Conservation (phyloP, 2,888 invertebrate genomes). For the Ephialtes manifestator region DNA sequence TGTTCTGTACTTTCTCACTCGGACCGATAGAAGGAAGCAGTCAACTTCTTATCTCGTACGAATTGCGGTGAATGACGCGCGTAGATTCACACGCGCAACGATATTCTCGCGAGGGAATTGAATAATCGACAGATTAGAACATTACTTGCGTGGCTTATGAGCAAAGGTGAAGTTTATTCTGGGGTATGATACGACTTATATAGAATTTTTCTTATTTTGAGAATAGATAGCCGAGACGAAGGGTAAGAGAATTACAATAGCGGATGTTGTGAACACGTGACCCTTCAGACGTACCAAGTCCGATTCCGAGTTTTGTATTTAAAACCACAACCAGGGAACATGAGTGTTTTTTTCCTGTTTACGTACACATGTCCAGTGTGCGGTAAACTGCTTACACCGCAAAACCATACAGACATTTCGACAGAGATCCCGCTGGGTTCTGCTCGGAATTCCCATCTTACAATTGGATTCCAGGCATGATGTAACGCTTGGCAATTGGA, state of each 20-base stretch:
- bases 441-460: too few species aligned
- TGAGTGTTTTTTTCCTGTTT: too few species aligned
- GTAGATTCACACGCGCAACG: constrained; percentile 40
- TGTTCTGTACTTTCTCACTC: constrained; percentile 4
- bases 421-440: too few species aligned
- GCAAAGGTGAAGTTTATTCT: constrained; percentile 4
- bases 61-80: constrained; percentile 63
- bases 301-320: too few species aligned
- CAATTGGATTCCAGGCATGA: too few species aligned
- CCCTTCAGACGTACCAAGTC: too few species aligned
- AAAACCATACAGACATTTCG: too few species aligned
- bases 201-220: not conserved
- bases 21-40: constrained; percentile 32
- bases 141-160: not conserved
- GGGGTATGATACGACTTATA: not conserved
- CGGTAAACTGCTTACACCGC: too few species aligned
- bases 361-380: too few species aligned
- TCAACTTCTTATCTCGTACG: constrained; percentile 55
- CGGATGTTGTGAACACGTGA: not conserved
- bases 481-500: too few species aligned
- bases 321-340: too few species aligned
- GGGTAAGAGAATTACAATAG: not conserved
- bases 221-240: not conserved
- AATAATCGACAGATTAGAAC: constrained; percentile 39
- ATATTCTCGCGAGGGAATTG: constrained; percentile 7